Evolutionary conservation across 2,888 invertebrate species (phyloP), one percentile per base, ranked within the genome.

Genomic region (Lasioglossum leucozonium): DNA sequence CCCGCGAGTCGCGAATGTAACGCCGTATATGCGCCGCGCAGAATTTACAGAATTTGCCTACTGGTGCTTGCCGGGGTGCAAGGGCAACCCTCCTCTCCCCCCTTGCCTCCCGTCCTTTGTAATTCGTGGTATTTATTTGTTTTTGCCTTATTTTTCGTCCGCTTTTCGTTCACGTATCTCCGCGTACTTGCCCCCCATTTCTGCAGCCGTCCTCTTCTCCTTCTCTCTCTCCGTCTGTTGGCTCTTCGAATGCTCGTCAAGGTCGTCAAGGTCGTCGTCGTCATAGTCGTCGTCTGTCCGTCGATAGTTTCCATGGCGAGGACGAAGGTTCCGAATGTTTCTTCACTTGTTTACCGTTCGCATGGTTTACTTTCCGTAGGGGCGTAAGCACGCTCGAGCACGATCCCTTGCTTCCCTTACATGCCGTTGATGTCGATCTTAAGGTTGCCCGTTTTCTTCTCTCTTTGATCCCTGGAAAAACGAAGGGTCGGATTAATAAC

Each of bases 401-500:
- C 67, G 37, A 22, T 67, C 79, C 69, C 72, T 69, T n/a, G 72
- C 51, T 47, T 75, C 72, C 74, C 88, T 94, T 93, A 96, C 95
- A 96, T 97, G 95, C 97, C 96, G 94, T 96, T 96, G 96, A 97
- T 96, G 96, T 96, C 97, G 95, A 97, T 97, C 95, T 96, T 97
- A 97, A 97, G 97, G 97, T 96, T 97, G 97, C 97, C 97, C 97
- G 97, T 96, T 97, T 97, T 97, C 97, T 97, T 97, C 97, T 97
- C 97, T 97, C 97, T 97, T 97, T 97, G 97, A 96, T 97, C 97
- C 97, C 97, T 97, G 96, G 44, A 94, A 95, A 81, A 90, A 81
- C 85, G 90, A 92, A 81, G 55, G 74, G 42, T 34, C 30, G 73
- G 73, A 84, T 90, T 84, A 87, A 42, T 40, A 22, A 11, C 3